These are phyloP conservation scores for Kryptopterus vitreolus DNA, from an alignment of 2,797 vertebrate species.

Conservation along the genomic window DNA sequence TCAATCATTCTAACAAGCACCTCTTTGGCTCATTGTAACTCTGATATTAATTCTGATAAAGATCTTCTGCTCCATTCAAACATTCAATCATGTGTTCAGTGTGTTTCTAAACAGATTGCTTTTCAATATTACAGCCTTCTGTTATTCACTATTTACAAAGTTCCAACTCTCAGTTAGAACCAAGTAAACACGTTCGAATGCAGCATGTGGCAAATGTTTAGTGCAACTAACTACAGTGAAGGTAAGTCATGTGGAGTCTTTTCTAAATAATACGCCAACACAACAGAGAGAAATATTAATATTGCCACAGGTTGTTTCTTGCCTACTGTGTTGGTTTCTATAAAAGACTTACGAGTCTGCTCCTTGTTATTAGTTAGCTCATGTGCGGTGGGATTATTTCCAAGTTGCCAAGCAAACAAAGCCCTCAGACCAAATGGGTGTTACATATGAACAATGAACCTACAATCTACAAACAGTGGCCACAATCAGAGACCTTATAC, in stretches of 20 bases:
- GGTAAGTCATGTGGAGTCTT: not conserved
- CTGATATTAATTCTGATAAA: not conserved
- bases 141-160: not conserved
- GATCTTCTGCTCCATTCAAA: not conserved
- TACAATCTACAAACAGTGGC: not conserved
- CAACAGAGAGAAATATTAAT: not conserved
- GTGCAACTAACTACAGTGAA: not conserved
- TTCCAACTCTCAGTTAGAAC: not conserved
- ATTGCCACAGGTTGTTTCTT: not conserved
- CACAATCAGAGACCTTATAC: not conserved
- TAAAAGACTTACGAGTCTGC: not conserved
- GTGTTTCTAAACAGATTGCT: not conserved
- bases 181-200: not conserved
- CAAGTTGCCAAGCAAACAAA: not conserved
- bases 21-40: no score
- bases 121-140: not conserved
- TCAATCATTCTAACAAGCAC: no score
- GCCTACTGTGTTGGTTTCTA: not conserved
- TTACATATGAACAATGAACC: no score
- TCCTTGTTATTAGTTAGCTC: no score
- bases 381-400: not conserved
- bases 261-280: constrained; percentile 3
- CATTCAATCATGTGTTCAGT: not conserved
- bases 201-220: not conserved
- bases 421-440: not conserved